Evolutionary conservation across 1,140 invertebrate genomes (phyloP), one percentile per base, ranked within the genome.

Genomic region (Pachypeltis micranthus): DNA sequence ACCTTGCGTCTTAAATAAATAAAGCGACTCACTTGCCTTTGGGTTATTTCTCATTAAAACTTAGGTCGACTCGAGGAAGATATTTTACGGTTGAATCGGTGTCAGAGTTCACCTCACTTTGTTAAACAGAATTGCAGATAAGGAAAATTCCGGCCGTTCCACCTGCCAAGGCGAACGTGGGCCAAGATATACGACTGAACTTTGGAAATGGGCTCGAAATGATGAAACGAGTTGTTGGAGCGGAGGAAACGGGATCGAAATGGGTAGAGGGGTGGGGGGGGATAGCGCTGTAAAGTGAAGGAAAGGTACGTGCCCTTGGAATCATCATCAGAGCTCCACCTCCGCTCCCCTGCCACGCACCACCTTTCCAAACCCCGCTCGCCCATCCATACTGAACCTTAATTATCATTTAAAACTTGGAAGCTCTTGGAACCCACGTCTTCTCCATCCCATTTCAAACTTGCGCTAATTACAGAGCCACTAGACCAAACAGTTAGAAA

Each of bases 361-460:
- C n/a, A n/a, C n/a, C n/a, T n/a, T n/a, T n/a, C n/a, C n/a, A n/a
- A n/a, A n/a, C n/a, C n/a, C n/a, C n/a, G n/a, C n/a, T n/a, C n/a
- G n/a, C n/a, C n/a, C n/a, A n/a, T n/a, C n/a, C n/a, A n/a, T n/a
- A n/a, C n/a, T n/a, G 21, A 51, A 51, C 47, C 47, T 51, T 51
- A 51, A 51, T 51, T 51, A 51, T 51, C 47, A 51, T 51, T 51
- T 51, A 51, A 51, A 51, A 51, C 47, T 51, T 51, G 47, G 10
- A 21, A 21, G 21, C 47, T 51, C 47, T 51, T 51, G 47, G 34
- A 39, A n/a, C 34, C 34, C 47, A 51, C 47, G 47, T 51, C 47
- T 51, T 21, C 19, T 21, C 10, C 47, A 51, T 14, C 47, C 47
- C 47, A 7, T 21, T 3, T 21, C 47, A 21, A 51, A 51, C 47